Evolutionary conservation across 2,797 vertebrate species (phyloP).

Genomic region (Micrastur ruficollis): DNA sequence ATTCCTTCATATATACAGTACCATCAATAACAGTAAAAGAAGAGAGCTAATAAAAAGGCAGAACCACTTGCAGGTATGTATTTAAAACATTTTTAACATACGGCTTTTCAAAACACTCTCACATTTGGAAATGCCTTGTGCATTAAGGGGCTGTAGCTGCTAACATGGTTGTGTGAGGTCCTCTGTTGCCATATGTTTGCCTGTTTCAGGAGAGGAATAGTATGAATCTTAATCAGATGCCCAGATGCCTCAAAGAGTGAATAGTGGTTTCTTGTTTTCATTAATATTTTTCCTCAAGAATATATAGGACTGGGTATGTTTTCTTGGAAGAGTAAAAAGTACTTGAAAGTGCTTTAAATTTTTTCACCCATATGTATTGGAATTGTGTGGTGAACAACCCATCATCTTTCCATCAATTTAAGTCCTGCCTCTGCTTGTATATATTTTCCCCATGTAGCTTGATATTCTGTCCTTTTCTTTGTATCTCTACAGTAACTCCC

Average conservation of each 20-base stretch:
- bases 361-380: neutral
- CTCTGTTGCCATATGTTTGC: neutral
- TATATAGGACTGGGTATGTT: neutral
- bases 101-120: neutral
- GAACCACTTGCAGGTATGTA: slow-evolving; percentile 89
- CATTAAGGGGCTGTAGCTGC: neutral
- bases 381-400: neutral
- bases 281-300: neutral
- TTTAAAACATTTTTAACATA: neutral
- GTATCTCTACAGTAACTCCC: neutral
- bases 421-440: neutral
- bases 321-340: neutral
- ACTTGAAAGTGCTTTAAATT: neutral
- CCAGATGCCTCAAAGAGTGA: neutral
- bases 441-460: neutral
- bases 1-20: slow-evolving; percentile 85
- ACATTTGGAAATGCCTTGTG: neutral
- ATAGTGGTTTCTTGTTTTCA: neutral
- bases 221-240: neutral
- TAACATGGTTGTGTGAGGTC: neutral
- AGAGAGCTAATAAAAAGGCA: slow-evolving; percentile 88
- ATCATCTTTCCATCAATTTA: neutral
- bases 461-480: neutral
- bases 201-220: neutral
- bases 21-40: slow-evolving; percentile 86